Evolutionary conservation across 2,113 vertebrate species (phyloP), one percentile per base, ranked within the genome.

Genomic region (Sebastes schlegelii): DNA sequence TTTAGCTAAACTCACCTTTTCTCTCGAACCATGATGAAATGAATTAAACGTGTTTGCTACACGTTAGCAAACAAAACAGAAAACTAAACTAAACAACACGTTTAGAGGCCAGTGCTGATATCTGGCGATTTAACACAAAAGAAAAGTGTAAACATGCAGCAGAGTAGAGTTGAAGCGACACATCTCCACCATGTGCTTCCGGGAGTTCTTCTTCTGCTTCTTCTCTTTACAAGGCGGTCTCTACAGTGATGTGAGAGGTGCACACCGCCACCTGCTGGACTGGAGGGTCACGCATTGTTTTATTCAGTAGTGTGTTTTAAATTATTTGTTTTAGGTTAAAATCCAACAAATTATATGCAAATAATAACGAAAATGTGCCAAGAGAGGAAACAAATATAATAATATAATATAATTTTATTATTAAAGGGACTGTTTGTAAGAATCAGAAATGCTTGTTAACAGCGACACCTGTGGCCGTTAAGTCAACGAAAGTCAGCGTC

Each of bases 1-100:
- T 52, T 72, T 8, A 54, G 58, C 14, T 48, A 82, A 73, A 93
- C 94, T 77, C 73, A 95, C 95, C 94, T 90, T 86, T 55, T 68
- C 3, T 75, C 86, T 88, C 95, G 92, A 72, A 94, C 95, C 95
- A 96, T 96, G 77, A 34, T 92, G 85, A 54, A 43, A 52, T 2
- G 4, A 34, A n/a, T 21, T 5, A 14, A 57, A 46, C 62, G 6
- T 1, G 42, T 4, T 17, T 46, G 12, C 46, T 21, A 2, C 26
- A 21, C 19, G 19, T 19, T 1, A 58, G 12, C 23, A 17, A 58
- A 68, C 17, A 43, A 74, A 42, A 8, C 13, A 40, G 9, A 17
- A 16, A n/a, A 19, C 1, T 1, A 8, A 40, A 12, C 0, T 14
- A 19, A 55, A 51, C 45, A 4, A 76, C 5, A 45, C 71, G 21